Percentiles rank a stretch among this genome's conserved stretches.
These are phyloP conservation scores for Adineta ricciae DNA, from an alignment of 2,888 invertebrate species.

Conservation along the genomic window DNA sequence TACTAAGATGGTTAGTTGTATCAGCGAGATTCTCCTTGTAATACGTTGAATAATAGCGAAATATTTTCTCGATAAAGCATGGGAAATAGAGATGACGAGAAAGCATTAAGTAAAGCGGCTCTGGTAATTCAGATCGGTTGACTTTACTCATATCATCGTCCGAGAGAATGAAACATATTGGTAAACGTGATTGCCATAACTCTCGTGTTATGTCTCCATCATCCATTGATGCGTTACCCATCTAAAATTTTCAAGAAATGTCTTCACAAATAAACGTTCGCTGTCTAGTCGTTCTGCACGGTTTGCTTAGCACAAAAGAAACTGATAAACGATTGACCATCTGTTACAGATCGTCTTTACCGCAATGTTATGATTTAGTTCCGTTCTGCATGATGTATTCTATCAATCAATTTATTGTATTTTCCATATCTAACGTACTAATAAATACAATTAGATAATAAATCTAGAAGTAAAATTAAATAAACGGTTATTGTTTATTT, in stretches of 20 bases:
- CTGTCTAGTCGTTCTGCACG: too few species aligned
- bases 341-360: not conserved
- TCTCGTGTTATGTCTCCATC: slow-evolving; percentile 85
- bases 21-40: slow-evolving; percentile 50
- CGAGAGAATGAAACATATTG: slow-evolving; percentile 78
- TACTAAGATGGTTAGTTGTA: slow-evolving; percentile 50
- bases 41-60: slow-evolving; percentile 70
- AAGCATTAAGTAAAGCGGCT: slow-evolving; percentile 63
- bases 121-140: not conserved
- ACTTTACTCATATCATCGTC: slow-evolving; percentile 61
- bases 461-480: not conserved
- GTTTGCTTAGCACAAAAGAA: too few species aligned
- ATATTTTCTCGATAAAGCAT: slow-evolving; percentile 81
- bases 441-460: not conserved
- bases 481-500: not conserved
- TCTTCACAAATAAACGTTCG: too few species aligned
- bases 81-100: slow-evolving; percentile 86
- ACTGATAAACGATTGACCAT: not conserved
- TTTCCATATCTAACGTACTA: not conserved
- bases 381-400: not conserved
- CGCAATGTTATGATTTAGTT: not conserved
- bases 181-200: slow-evolving; percentile 88
- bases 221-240: slow-evolving; percentile 50
- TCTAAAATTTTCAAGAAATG: not conserved
- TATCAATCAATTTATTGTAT: not conserved